Percentiles rank a stretch among this genome's conserved stretches.
Conservation (phyloP, 2,797 vertebrate species). For the Craterocephalus amniculus region DNA sequence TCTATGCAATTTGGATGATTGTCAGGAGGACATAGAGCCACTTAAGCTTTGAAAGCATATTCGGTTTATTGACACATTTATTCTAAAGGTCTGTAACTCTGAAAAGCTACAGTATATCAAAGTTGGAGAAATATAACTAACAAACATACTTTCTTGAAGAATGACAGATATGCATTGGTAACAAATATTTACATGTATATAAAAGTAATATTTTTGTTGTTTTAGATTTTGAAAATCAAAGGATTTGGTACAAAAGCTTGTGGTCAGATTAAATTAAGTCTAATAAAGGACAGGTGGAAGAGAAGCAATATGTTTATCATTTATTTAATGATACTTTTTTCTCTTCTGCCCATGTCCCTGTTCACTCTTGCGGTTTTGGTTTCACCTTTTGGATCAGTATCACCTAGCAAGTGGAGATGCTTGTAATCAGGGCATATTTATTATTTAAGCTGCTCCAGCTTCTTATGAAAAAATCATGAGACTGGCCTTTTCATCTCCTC, state of each 20-base stretch:
- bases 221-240: too few species aligned
- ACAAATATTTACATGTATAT: too few species aligned
- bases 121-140: neutral
- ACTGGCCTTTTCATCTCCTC: conserved; percentile 43
- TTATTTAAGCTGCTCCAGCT: conserved; percentile 76
- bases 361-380: conserved; percentile 43
- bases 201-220: too few species aligned
- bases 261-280: too few species aligned
- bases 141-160: too few species aligned
- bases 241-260: too few species aligned
- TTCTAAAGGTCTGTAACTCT: neutral
- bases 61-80: neutral
- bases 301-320: neutral
- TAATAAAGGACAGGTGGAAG: too few species aligned
- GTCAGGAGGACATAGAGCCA: neutral
- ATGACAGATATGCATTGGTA: too few species aligned
- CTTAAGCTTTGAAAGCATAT: neutral
- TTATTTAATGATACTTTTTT: neutral
- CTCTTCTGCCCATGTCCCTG: neutral
- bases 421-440: conserved; percentile 63
- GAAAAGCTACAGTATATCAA: neutral
- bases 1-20: neutral
- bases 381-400: conserved; percentile 75
- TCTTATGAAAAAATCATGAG: conserved; percentile 76
- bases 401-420: conserved; percentile 48